phyloP scores from a whole-genome alignment of 2,797 vertebrate genomes.

The Caiman crocodilus region DNA sequence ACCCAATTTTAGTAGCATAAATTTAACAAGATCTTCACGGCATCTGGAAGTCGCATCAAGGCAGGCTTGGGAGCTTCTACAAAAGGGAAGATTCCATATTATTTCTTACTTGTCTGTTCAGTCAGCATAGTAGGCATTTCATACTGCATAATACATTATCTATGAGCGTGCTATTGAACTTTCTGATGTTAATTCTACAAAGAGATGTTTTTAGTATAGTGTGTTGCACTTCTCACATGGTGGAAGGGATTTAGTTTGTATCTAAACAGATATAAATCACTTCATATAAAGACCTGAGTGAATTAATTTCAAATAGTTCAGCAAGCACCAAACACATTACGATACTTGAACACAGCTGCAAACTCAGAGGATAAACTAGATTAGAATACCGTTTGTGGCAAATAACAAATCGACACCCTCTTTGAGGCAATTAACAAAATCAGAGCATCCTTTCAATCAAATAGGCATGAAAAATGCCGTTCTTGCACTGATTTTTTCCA shows the following conservation, averaged over 20 bases:
- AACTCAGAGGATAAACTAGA: slow-evolving; percentile 51
- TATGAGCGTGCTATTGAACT: not conserved
- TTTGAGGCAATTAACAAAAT: slow-evolving; percentile 75
- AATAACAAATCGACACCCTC: slow-evolving; percentile 74
- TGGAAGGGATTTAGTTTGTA: slow-evolving; percentile 9
- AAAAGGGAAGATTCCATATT: fast-evolving
- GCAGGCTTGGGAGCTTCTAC: no score
- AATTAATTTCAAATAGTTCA: slow-evolving; percentile 52
- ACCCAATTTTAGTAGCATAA: fast-evolving
- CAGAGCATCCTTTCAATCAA: slow-evolving; percentile 74
- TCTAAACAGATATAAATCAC: slow-evolving; percentile 46
- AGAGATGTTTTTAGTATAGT: not conserved
- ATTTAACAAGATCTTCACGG: not conserved
- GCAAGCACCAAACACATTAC: slow-evolving; percentile 40
- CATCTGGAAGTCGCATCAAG: fast-evolving
- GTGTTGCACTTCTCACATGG: not conserved
- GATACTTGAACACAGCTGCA: slow-evolving; percentile 68
- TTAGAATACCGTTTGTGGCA: slow-evolving; percentile 73
- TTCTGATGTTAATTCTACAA: not conserved
- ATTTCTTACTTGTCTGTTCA: not conserved
- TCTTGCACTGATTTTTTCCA: slow-evolving; percentile 61
- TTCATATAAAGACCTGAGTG: slow-evolving; percentile 14
- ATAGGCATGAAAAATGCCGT: slow-evolving; percentile 57
- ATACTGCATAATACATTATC: not conserved
- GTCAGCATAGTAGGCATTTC: fast-evolving